These are phyloP conservation scores for Notamacropus eugenii DNA, from an alignment of 2,797 vertebrate genomes.

Conservation along the genomic window DNA sequence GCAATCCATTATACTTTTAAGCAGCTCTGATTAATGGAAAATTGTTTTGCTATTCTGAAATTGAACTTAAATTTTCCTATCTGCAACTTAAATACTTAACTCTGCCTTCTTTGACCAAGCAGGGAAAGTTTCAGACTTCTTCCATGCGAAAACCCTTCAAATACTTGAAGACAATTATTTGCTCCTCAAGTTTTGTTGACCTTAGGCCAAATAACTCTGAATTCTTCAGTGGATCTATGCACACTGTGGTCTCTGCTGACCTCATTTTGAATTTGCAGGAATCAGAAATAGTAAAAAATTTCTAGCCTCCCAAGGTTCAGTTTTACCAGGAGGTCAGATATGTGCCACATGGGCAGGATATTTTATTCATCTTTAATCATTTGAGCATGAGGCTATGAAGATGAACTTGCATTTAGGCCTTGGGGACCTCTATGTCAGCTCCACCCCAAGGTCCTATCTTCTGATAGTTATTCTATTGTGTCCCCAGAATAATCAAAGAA, in stretches of 20 bases:
- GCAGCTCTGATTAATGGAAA: background rate
- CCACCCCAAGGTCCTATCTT: background rate
- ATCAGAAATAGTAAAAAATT: background rate
- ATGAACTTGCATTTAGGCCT: background rate
- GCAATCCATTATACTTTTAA: background rate
- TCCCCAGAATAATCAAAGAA: too few relatives aligned
- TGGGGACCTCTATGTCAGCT: background rate
- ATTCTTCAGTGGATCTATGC: background rate
- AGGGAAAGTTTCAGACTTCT: background rate
- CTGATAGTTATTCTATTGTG: too few relatives aligned
- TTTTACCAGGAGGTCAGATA: background rate
- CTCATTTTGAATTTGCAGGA: background rate
- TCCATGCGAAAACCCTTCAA: background rate
- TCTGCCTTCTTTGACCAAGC: background rate
- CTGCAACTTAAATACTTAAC: background rate
- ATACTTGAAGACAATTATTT: background rate
- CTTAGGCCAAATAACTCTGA: background rate
- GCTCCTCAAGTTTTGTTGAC: background rate
- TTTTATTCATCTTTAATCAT: background rate
- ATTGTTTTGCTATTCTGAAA: background rate
- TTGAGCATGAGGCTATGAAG: background rate
- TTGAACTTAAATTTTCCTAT: background rate
- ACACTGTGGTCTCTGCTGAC: background rate
- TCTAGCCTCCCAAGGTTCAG: background rate
- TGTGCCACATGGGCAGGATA: background rate